These are phyloP conservation scores for Polia nebulosa DNA, from an alignment of 2,888 invertebrate species.

Conservation along the genomic window DNA sequence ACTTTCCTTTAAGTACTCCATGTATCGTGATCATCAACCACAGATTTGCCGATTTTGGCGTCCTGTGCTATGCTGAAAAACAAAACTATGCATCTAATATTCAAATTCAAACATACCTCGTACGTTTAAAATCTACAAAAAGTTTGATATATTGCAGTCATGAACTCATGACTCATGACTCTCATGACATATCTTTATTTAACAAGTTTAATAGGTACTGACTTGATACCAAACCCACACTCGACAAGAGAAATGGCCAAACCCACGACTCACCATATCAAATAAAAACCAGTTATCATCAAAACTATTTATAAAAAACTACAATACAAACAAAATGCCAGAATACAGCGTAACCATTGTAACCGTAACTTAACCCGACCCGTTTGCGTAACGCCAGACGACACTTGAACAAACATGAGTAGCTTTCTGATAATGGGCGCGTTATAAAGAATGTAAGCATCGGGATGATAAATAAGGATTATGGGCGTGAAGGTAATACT, in stretches of 20 bases:
- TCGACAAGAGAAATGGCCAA: conserved; percentile 9
- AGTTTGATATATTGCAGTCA: not conserved
- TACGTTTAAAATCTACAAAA: too few species aligned
- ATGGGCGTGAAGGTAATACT: conserved; percentile 6
- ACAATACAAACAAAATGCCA: conserved; percentile 41
- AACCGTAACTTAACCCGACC: conserved; percentile 50
- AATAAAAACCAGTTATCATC: conserved; percentile 39
- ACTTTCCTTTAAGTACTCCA: not conserved
- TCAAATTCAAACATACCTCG: not conserved
- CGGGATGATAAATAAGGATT: conserved; percentile 1
- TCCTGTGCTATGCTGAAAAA: too few species aligned
- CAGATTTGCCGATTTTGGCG: not conserved
- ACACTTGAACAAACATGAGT: conserved; percentile 65
- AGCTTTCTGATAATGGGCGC: conserved; percentile 55
- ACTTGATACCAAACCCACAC: not conserved
- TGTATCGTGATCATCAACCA: not conserved
- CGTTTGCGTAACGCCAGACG: conserved; percentile 57
- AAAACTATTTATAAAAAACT: conserved; percentile 38
- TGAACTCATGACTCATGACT: too few species aligned
- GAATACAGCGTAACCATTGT: conserved; percentile 48
- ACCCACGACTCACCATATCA: conserved; percentile 16
- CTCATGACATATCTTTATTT: too few species aligned
- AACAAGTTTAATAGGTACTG: not conserved
- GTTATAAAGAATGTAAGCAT: conserved; percentile 32
- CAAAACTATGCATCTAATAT: not conserved